Percentiles rank a stretch among this genome's conserved stretches.
These are phyloP conservation scores for Corynorhinus townsendii DNA, from an alignment of 2,113 vertebrate genomes.

Conservation along the genomic window DNA sequence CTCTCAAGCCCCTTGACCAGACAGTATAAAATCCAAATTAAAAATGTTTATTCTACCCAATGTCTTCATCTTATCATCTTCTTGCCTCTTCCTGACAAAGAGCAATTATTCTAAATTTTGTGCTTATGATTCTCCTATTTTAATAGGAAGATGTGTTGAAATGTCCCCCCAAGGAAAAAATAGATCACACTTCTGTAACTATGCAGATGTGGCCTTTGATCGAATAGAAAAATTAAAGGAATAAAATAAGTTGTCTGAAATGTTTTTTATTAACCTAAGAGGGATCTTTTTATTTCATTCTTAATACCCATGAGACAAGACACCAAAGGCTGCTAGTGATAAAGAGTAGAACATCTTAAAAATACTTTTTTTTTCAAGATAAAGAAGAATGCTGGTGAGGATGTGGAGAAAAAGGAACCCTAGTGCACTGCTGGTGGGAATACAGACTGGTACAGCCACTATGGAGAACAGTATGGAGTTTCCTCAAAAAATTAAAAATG, in stretches of 20 bases:
- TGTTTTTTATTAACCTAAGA: conserved; percentile 18
- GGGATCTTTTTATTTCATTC: background rate
- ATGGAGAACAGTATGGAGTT: too few species aligned
- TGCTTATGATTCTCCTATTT: background rate
- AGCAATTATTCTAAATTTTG: background rate
- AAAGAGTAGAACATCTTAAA: background rate
- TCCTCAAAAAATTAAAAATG: too few species aligned
- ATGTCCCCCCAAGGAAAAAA: background rate
- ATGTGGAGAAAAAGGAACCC: too few species aligned
- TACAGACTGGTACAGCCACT: too few species aligned
- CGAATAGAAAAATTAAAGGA: background rate
- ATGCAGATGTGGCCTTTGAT: background rate
- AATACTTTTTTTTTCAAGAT: background rate
- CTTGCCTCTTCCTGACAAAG: background rate
- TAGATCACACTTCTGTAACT: background rate
- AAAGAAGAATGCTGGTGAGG: too few species aligned
- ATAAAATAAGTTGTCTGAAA: conserved; percentile 9
- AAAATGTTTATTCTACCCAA: background rate
- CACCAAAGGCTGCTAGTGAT: background rate
- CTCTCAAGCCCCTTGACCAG: too few species aligned
- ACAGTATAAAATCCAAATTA: too few species aligned
- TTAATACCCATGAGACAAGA: background rate
- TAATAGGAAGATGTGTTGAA: background rate
- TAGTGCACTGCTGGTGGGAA: too few species aligned
- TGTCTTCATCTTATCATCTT: background rate